Evolutionary conservation across 35 echinoderm and acorn worm genomes (phyloP), one percentile per base, ranked within the genome.

Genomic region (Apostichopus californicus): DNA sequence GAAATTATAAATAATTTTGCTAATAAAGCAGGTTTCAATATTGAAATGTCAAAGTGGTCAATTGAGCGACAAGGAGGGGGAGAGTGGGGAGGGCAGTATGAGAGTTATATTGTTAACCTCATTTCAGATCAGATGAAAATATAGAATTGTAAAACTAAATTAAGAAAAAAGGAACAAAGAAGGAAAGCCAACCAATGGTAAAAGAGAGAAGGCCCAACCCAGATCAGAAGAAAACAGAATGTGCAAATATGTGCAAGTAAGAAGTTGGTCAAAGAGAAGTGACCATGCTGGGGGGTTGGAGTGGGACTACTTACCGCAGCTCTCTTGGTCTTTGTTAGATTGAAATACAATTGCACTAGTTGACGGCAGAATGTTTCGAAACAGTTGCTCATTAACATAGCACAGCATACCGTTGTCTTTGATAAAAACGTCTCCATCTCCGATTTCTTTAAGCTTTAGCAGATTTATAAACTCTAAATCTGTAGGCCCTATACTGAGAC

Each of bases 231-330:
- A 22, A 22, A 75, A 75, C 15, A 75, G n/a, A 75, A 58, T 85
- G 81, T 85, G 81, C 81, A 85, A 22, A 54, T n/a, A 85, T 21
- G 81, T 85, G 81, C 81, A 85, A 59, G 81, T 52, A 85, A 85
- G 8, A 85, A 85, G 54, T 57, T 84, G 81, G 81, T 58, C 81
- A 52, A 82, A 59, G 18, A 56, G 10, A 88, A 12, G 54, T 86
- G 61, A 78, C 63, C 57, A 54, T 87, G 81, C 63, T 78, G 86
- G 92, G 66, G 24, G 55, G 75, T 73, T 78, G 77, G 72, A 63
- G 71, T 57, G 53, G 84, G 92, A 78, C 83, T 93, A 94, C 92
- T 94, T 85, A 94, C 92, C 87, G 80, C 92, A 94, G 57, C 55
- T 55, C 22, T 46, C 73, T 52, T 15, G 72, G 28, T 83, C 26